These are phyloP conservation scores for Drosophila biarmipes DNA, from an alignment of 1,140 invertebrate species.

Conservation along the genomic window DNA sequence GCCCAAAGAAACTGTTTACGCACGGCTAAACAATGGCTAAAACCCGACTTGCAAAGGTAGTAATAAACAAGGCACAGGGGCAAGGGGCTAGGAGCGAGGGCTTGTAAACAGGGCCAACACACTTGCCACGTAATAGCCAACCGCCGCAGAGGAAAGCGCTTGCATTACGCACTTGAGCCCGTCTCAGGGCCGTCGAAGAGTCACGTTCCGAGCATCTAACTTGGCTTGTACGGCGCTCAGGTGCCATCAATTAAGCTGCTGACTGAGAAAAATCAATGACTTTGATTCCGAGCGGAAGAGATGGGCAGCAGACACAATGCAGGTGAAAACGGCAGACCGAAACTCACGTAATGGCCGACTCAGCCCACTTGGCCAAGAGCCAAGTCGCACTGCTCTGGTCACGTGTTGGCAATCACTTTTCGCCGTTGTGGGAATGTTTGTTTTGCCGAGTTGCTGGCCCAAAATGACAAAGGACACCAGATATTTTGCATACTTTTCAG, in stretches of 20 bases:
- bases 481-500: constrained; percentile 61
- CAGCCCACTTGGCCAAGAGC: constrained; percentile 63
- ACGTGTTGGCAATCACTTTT: constrained; percentile 55
- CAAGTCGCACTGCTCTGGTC: constrained; percentile 46
- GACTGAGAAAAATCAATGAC: constrained; percentile 67
- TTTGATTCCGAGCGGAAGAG: constrained; percentile 49
- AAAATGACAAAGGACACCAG: constrained; percentile 13
- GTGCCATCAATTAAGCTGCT: constrained; percentile 41
- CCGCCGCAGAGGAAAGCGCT: neutral
- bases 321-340: constrained; percentile 39
- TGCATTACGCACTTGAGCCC: constrained; percentile 52
- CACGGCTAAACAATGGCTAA: constrained; percentile 33
- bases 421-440: constrained; percentile 6
- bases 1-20: constrained; percentile 49
- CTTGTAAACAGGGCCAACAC: constrained; percentile 28
- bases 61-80: too few species aligned
- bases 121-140: constrained; percentile 20
- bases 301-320: constrained; percentile 12
- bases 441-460: constrained; percentile 31
- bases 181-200: constrained; percentile 46
- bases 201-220: constrained; percentile 54
- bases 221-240: constrained; percentile 19
- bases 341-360: constrained; percentile 59
- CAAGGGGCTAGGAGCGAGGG: neutral
- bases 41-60: constrained; percentile 9